Base-by-base conservation (phyloP, 23 tunicate species). In the Corella eumyota region DNA sequence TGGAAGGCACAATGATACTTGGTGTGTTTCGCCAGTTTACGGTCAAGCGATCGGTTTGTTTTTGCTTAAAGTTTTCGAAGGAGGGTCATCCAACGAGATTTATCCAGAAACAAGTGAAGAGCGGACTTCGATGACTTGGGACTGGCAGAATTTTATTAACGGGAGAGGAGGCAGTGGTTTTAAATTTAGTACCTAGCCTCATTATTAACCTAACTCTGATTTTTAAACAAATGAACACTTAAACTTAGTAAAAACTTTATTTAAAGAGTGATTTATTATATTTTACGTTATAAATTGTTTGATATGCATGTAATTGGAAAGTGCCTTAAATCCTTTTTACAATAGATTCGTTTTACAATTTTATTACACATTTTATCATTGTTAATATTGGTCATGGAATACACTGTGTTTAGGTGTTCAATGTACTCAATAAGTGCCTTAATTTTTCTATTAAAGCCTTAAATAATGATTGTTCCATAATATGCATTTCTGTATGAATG, bases 1-100 rank as follows among this genome's bases (percentile, higher is more conserved):
- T 27, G 94, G 94, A 2, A 68, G 68, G 1, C 94, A 84, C 67
- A 84, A 84, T 38, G 83, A 84, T 61, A 84, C 94, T 0, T 84
- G 94, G 94, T 84, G 94, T 69, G 73, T 58, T 20, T 68, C 84
- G 17, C 61, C 57, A 6, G 6, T 30, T 6, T 84, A 84, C 61
- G 72, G 68, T 34, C 25, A n/a, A 6, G 56, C 74, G 13, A 64
- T 84, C 31, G 34, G 44, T 3, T 38, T 25, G 4, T 84, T 84
- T 45, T 36, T 84, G 64, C 29, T 32, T 33, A 75, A 69, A 35
- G 83, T 75, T 1, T 75, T 84, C 49, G 54, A 64, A 47, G 60
- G 27, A 1, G 24, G 30, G 9, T 5, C 33, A 23, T 46, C 2
- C 2, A 45, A 57, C 3, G 31, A 25, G 6, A 30, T 34, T 25